Evolutionary conservation across 2,797 vertebrate species (phyloP).

Genomic region (Bryconaethiops microstoma): DNA sequence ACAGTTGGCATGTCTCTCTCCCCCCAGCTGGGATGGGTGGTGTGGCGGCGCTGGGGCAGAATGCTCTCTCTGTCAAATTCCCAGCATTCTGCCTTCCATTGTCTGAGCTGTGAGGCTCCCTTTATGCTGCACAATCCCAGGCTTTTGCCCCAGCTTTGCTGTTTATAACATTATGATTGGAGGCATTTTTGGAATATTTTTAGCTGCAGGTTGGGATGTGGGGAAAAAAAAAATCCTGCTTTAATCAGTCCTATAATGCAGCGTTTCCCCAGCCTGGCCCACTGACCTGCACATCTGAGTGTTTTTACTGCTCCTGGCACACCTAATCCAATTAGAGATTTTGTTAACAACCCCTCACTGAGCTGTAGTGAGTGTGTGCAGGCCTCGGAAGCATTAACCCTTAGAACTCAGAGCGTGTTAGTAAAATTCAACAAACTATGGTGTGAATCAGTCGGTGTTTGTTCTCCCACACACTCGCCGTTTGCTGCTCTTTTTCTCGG

Average conservation of each 20-base stretch:
- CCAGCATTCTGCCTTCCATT: conserved; percentile 52
- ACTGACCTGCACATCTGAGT: too few relatives aligned
- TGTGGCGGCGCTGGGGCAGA: conserved; percentile 44
- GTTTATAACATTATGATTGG: neutral
- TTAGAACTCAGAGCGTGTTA: too few relatives aligned
- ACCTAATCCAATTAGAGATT: too few relatives aligned
- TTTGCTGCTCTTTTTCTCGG: too few relatives aligned
- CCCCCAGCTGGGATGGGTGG: conserved; percentile 5
- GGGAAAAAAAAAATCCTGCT: neutral
- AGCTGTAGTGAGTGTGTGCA: too few relatives aligned
- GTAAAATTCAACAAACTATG: too few relatives aligned
- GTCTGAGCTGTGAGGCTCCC: conserved; percentile 43
- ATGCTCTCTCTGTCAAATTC: conserved; percentile 59
- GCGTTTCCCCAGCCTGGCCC: too few relatives aligned
- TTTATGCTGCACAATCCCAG: conserved; percentile 27
- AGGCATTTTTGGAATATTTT: neutral
- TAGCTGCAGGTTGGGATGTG: neutral
- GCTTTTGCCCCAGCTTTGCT: conserved; percentile 8
- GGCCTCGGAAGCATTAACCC: too few relatives aligned
- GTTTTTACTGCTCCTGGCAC: too few relatives aligned
- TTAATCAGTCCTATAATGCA: neutral
- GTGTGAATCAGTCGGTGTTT: too few relatives aligned
- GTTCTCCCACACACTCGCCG: too few relatives aligned
- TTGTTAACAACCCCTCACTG: too few relatives aligned
- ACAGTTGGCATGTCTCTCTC: conserved; percentile 29